Evolutionary conservation across 2,113 vertebrate genomes (phyloP).

Genomic region (Anolis sagrei): DNA sequence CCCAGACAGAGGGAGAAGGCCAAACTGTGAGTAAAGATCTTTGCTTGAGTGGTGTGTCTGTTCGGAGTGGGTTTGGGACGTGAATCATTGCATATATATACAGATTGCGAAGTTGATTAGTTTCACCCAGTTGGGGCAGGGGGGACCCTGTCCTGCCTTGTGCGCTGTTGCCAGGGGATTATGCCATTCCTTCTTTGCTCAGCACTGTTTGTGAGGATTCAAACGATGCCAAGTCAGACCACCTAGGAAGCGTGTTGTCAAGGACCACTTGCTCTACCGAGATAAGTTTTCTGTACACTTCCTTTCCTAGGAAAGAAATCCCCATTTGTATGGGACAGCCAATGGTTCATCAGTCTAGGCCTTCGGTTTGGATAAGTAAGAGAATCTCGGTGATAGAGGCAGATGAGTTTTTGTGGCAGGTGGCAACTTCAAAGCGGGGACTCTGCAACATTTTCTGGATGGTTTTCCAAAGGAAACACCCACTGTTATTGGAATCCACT

Average conservation of each 20-base stretch:
- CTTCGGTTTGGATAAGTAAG: not conserved
- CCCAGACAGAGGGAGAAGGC: slow-evolving; percentile 64
- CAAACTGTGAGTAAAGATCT: slow-evolving; percentile 70
- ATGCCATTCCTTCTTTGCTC: rapidly evolving
- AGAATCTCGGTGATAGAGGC: not conserved
- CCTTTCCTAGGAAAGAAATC: rapidly evolving
- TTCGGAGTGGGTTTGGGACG: not conserved
- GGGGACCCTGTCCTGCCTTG: not conserved
- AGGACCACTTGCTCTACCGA: not conserved
- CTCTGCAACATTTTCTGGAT: not conserved
- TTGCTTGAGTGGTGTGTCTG: not conserved
- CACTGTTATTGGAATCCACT: too few species aligned
- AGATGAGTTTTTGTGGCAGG: not conserved
- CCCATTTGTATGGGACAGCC: rapidly evolving
- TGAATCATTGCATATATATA: not conserved
- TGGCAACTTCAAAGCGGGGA: not conserved
- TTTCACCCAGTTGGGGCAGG: slow-evolving; percentile 5
- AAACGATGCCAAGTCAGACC: not conserved
- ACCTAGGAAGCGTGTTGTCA: not conserved
- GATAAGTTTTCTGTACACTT: not conserved
- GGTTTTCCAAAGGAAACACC: not conserved
- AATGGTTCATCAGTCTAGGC: not conserved
- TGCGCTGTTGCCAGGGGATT: not conserved
- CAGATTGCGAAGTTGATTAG: slow-evolving; percentile 67
- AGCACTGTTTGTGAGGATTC: not conserved